A percentile compares a stretch with the other conserved stretches of the same genome.
Conservation (phyloP, 2,113 vertebrate species). For the Mustelus asterias region DNA sequence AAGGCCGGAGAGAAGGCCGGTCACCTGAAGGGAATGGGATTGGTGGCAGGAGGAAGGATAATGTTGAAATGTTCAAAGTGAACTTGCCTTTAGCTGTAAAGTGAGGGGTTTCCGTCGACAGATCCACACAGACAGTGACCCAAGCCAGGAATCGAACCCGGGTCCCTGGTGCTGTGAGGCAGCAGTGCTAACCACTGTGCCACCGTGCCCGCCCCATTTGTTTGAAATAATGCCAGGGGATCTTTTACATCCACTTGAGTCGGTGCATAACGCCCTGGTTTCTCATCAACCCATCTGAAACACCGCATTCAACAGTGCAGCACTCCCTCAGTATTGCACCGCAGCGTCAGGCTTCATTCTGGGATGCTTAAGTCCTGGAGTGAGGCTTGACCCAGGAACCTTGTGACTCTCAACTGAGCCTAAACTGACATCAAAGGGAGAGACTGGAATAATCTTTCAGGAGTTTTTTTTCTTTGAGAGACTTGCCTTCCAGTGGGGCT, state of each 20-base stretch:
- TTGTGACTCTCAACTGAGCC: not conserved
- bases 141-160: too few relatives aligned
- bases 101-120: slow-evolving; percentile 85
- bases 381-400: not conserved
- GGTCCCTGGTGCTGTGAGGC: too few relatives aligned
- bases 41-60: not conserved
- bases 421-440: not conserved
- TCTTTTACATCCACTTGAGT: not conserved
- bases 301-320: not conserved
- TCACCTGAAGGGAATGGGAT: not conserved
- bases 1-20: not conserved
- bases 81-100: slow-evolving; percentile 79
- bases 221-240: not conserved
- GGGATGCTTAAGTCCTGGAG: not conserved
- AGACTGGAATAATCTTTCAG: not conserved
- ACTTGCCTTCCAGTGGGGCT: slow-evolving; percentile 95
- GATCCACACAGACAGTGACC: slow-evolving; percentile 35
- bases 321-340: not conserved
- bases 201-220: too few relatives aligned
- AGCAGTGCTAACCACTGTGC: too few relatives aligned
- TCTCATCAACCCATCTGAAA: not conserved
- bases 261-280: not conserved
- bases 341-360: not conserved
- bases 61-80: not conserved
- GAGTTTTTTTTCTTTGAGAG: not conserved